Percentiles rank a stretch among this genome's conserved stretches.
phyloP scores from a whole-genome alignment of 2,888 invertebrate species.

The Tachina grossa region DNA sequence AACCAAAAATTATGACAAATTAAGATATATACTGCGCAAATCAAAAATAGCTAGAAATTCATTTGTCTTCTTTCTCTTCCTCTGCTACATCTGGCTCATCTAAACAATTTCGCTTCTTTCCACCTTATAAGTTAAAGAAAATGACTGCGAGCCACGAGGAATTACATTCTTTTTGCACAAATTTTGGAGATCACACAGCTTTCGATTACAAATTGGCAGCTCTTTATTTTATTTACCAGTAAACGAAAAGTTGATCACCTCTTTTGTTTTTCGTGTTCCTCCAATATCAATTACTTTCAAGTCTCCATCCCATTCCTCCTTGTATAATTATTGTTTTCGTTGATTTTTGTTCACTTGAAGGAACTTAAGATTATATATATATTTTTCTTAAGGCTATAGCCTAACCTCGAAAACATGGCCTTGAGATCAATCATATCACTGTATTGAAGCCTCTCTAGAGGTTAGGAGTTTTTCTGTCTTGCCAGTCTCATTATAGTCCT shows the following conservation, averaged over 20 bases:
- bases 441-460: conserved; percentile 25
- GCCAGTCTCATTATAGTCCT: conserved; percentile 51
- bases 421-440: conserved; percentile 16
- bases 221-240: conserved; percentile 10
- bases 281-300: conserved; percentile 24
- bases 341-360: conserved; percentile 17
- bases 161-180: conserved; percentile 19
- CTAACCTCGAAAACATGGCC: conserved; percentile 25
- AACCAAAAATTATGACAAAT: conserved; percentile 18
- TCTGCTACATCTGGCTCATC: no score
- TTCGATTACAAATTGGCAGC: conserved; percentile 8
- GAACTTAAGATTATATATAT: conserved; percentile 25
- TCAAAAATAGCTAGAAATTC: no score
- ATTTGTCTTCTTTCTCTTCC: no score
- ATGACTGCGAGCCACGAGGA: conserved; percentile 22
- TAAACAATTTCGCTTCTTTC: no score
- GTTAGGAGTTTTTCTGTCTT: conserved; percentile 49
- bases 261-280: conserved; percentile 28
- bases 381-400: conserved; percentile 24
- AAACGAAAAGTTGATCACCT: conserved; percentile 30
- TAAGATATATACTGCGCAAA: no score
- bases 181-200: conserved; percentile 22
- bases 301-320: conserved; percentile 25
- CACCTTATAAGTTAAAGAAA: conserved; percentile 5
- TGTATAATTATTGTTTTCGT: no score